Evolutionary conservation across 2,797 vertebrate species (phyloP), one percentile per base, ranked within the genome.

Genomic region (Paguma larvata): DNA sequence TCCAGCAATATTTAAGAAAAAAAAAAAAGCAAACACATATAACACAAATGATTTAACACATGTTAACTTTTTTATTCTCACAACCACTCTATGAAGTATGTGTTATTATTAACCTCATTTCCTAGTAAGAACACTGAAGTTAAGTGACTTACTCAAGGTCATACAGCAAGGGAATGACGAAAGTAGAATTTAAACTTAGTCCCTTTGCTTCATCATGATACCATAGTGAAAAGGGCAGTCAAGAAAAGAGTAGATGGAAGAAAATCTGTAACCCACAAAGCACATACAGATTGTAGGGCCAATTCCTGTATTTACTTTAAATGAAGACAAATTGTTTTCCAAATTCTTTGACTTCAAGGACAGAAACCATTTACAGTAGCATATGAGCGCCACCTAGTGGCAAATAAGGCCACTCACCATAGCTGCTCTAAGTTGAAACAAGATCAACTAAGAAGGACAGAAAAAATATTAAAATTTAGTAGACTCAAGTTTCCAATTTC

Each of bases 371-470:
- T 78, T 46, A 53, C 59, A 84, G 14, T 30, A 88, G 97, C 89
- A 0, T 34, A 2, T 23, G 94, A 65, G 80, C 77, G 9, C 98
- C 97, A 97, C 63, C 97, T 97, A 85, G 94, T 75, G 98, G 59
- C 67, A 3, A 0, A 8, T 4, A 5, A 68, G 56, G 59, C 53
- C 53, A 27, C 67, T 53, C 44, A 3, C 48, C 25, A 32, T 30
- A 53, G 80, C 3, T 3, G 15, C 77, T n/a, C 27, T 48, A 7
- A 16, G 7, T 51, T 18, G 30, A 32, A 32, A 21, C 1, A 67
- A 89, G 32, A 62, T 82, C 10, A 3, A 16, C 4, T 72, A 48
- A 63, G 2, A 14, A 91, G 34, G 85, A 62, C 30, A 41, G 32
- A 77, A n/a, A 48, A 51, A 23, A 14, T 73, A 75, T 5, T 79